Conservation (phyloP, 1,140 invertebrate species). For the silkworm (Bombyx mori) region ASM3026992v2 NC_085117.1:19091001-19091500, state of each 20-base stretch:
- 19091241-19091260: background rate
- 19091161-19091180: too few relatives aligned
- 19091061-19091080: too few relatives aligned
- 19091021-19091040: too few relatives aligned
- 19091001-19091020: too few relatives aligned
- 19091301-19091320: conserved; percentile 52
- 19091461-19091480: conserved; percentile 49
- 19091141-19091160: too few relatives aligned
- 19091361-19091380: conserved; percentile 27
- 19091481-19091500: conserved; percentile 53
- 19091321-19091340: conserved; percentile 47
- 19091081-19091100: too few relatives aligned
- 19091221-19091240: too few relatives aligned
- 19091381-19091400: conserved; percentile 7
- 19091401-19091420: conserved; percentile 21
- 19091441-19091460: conserved; percentile 45
- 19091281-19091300: conserved; percentile 20
- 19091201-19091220: too few relatives aligned
- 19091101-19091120: too few relatives aligned
- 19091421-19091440: conserved; percentile 33
- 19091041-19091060: too few relatives aligned
- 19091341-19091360: conserved; percentile 49
- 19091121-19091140: too few relatives aligned
- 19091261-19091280: conserved; percentile 11
- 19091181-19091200: too few relatives aligned